Conservation (phyloP, 2,113 vertebrate species). For the Rhinolophus sinicus region DNA sequence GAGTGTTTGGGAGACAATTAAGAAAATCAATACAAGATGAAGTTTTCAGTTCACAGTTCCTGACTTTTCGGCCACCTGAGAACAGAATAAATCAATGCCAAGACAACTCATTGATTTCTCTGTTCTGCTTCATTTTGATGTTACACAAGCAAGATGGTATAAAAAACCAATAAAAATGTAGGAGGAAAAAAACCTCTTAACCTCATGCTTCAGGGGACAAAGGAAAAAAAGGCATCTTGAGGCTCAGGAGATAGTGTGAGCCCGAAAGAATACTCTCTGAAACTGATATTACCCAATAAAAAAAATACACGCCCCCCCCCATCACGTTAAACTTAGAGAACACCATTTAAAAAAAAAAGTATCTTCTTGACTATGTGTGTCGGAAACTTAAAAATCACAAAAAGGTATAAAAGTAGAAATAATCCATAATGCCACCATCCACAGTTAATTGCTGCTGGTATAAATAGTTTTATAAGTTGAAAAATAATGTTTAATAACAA, state of each 20-base stretch:
- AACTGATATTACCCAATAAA: conserved; percentile 22
- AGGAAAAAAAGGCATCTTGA: conserved; percentile 60
- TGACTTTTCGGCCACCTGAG: conserved; percentile 78
- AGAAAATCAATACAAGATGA: conserved; percentile 80
- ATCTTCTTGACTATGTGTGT: background rate
- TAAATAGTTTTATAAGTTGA: background rate
- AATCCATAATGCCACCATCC: background rate
- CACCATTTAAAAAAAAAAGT: conserved; percentile 28
- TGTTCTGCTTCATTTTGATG: conserved; percentile 76
- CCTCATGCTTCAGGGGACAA: conserved; percentile 60
- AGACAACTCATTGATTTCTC: conserved; percentile 83
- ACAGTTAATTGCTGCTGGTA: background rate
- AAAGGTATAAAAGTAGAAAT: background rate
- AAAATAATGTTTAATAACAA: background rate
- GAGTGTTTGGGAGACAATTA: conserved; percentile 84
- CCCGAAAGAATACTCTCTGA: conserved; percentile 68
- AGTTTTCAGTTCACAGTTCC: conserved; percentile 82
- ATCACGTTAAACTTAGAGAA: conserved; percentile 50
- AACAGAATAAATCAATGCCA: conserved; percentile 82
- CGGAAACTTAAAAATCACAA: background rate
- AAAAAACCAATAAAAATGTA: conserved; percentile 75
- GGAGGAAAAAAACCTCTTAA: conserved; percentile 60
- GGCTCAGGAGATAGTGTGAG: background rate
- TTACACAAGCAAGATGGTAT: conserved; percentile 78
- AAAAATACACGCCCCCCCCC: background rate